Base-by-base conservation (phyloP, 2,113 vertebrate species). In the Tachysurus fulvidraco region DNA sequence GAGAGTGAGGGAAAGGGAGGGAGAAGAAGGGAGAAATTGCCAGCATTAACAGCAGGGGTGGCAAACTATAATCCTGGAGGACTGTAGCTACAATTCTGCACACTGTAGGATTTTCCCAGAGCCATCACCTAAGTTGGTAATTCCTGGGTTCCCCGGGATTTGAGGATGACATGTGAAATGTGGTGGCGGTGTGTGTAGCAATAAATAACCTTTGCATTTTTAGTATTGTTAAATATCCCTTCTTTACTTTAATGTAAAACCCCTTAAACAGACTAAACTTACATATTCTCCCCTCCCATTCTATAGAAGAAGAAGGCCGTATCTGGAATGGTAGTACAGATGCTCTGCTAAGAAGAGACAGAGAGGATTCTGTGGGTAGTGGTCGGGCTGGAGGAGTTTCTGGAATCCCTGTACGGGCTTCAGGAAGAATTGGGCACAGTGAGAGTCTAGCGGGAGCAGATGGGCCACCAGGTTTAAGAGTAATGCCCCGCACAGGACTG, bases 341-440 rank as follows among this genome's bases (percentile, higher is more conserved):
- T 21, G 93, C 94, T 71, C 92, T 94, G 69, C 88, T 94, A 86
- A 94, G 95, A 89, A 90, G 88, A 89, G 96, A 96, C 74, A 95
- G 93, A 88, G 96, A 97, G 50, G 96, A 97, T 77, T 91, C 93
- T 13, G 91, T 90, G 59, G 62, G 16, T 16, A 23, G 86, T 81
- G 69, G 89, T 55, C 91, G 87, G 4, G 83, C 92, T 21, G 91
- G 93, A 54, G 55, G 93, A 52, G 94, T 94, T n/a, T 97, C 96
- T 0, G 93, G 95, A 30, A 96, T 97, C 89, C 96, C 96, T 0
- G 95, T 97, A 74, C 95, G 97, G 85, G 93, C 93, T 55, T 92
- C 94, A 73, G 95, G 95, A 89, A 92, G 94, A 77, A 91, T 94
- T 1, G 96, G 95, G 69, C 95, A 94, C 91, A 94, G 91, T 13